Conservation (phyloP, 1,140 invertebrate genomes). For the Oncopeltus fasciatus region DNA sequence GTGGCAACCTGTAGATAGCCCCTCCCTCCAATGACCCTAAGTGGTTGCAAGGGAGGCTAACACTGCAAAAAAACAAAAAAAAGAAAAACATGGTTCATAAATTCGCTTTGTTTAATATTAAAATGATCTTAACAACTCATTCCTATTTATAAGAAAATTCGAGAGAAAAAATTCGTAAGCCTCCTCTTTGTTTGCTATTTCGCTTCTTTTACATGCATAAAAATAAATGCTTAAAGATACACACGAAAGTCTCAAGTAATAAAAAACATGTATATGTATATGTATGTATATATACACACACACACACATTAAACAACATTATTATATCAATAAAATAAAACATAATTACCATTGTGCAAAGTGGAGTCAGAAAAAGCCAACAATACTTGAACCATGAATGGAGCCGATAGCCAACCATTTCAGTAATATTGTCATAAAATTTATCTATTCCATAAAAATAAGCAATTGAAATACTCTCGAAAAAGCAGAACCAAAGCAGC, state of each 20-base stretch:
- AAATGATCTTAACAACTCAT: too few species aligned
- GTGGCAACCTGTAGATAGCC: too few species aligned
- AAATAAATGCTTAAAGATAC: neutral
- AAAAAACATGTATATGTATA: neutral
- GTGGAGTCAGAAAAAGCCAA: conserved; percentile 44
- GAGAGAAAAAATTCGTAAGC: too few species aligned
- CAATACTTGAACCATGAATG: conserved; percentile 36
- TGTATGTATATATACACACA: neutral
- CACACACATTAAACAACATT: neutral
- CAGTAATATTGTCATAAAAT: conserved; percentile 44
- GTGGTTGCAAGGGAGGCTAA: too few species aligned
- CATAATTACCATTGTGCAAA: conserved; percentile 42
- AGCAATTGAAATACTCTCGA: conserved; percentile 46
- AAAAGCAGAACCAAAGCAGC: conserved; percentile 48
- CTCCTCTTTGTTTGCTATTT: neutral
- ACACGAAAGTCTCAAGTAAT: neutral
- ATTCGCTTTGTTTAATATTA: too few species aligned
- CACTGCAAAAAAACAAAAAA: too few species aligned
- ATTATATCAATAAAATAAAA: neutral
- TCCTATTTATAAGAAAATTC: too few species aligned
- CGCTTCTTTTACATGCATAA: neutral
- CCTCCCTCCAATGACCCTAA: too few species aligned
- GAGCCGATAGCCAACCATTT: conserved; percentile 44
- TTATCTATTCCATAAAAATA: conserved; percentile 47
- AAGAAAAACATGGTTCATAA: too few species aligned